Evolutionary conservation across 2,888 invertebrate genomes (phyloP).

Genomic region (Ochropleura leucogaster): DNA sequence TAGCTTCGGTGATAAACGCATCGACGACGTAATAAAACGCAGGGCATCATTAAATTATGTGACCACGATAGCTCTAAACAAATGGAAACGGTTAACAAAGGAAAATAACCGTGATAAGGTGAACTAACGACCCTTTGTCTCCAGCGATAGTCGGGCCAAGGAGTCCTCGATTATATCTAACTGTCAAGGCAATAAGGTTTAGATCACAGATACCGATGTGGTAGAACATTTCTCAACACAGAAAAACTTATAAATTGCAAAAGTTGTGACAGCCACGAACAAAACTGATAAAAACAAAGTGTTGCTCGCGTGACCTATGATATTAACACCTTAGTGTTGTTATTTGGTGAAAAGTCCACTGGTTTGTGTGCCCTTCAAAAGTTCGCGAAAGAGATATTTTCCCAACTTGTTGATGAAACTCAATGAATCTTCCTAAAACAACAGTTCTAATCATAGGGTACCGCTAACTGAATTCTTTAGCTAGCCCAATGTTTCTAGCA

Average conservation of each 20-base stretch:
- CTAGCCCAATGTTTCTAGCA: background rate
- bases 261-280: conserved; percentile 12
- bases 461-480: background rate
- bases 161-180: conserved; percentile 45
- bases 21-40: conserved; percentile 33
- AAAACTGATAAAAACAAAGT: conserved; percentile 21
- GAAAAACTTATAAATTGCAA: conserved; percentile 8
- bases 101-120: conserved; percentile 64
- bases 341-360: conserved; percentile 11
- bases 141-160: conserved; percentile 35
- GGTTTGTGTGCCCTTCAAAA: conserved; percentile 5
- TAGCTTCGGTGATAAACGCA: conserved; percentile 24
- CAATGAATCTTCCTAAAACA: background rate
- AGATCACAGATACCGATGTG: conserved; percentile 18
- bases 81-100: conserved; percentile 59
- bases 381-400: conserved; percentile 1
- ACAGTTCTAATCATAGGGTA: background rate
- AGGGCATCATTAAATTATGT: conserved; percentile 48
- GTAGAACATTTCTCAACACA: conserved; percentile 3
- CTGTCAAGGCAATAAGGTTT: conserved; percentile 37
- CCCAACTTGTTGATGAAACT: background rate
- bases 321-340: conserved; percentile 5
- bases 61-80: conserved; percentile 48
- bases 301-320: conserved; percentile 29
- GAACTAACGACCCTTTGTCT: conserved; percentile 63